Evolutionary conservation across 2,113 vertebrate species (phyloP).

Genomic region (Isurus oxyrinchus): DNA sequence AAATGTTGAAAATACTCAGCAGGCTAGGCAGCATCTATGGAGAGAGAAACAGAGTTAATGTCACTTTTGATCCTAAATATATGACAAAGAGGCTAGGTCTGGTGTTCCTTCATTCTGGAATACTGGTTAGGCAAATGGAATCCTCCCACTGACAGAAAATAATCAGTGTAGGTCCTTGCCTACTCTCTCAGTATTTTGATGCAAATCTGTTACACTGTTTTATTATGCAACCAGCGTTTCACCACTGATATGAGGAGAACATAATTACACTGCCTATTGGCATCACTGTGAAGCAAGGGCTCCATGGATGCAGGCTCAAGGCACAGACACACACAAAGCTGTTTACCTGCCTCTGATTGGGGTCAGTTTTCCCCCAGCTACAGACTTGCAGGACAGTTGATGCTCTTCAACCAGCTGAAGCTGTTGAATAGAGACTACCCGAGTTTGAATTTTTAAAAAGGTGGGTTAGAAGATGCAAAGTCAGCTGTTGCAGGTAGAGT

Average conservation of each 20-base stretch:
- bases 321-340: neutral
- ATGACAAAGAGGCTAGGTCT: neutral
- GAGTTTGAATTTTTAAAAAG: neutral
- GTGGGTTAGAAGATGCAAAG: neutral
- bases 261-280: neutral
- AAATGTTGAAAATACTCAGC: too few relatives aligned
- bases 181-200: neutral
- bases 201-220: neutral
- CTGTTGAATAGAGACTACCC: neutral
- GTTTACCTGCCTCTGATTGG: neutral
- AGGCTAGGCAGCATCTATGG: too few relatives aligned
- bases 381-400: neutral
- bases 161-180: neutral
- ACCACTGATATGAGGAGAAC: neutral
- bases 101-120: neutral
- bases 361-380: neutral
- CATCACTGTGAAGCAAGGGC: neutral
- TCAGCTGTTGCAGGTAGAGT: neutral
- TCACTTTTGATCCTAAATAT: neutral
- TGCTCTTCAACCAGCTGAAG: neutral
- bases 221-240: neutral
- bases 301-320: neutral
- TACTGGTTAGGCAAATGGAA: neutral
- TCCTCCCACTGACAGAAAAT: neutral
- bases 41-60: too few relatives aligned